These are phyloP conservation scores for Ornithoptera priamus DNA, from an alignment of 2,888 invertebrate species.

Conservation along the genomic window DNA sequence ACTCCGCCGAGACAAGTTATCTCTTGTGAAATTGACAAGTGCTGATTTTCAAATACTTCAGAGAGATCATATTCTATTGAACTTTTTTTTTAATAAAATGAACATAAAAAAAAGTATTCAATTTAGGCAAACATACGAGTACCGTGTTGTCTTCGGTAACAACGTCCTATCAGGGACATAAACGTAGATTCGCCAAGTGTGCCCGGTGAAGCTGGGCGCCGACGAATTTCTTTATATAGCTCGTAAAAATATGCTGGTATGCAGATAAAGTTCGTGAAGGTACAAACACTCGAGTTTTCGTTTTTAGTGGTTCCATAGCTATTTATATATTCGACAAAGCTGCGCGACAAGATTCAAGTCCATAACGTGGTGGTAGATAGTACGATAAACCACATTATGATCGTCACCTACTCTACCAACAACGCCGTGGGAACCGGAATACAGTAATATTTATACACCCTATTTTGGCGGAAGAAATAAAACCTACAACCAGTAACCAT, in stretches of 20 bases:
- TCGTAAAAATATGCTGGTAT: slow-evolving; percentile 22
- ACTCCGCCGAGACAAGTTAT: too few species aligned
- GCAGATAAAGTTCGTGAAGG: slow-evolving; percentile 3
- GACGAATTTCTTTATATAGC: slow-evolving; percentile 6
- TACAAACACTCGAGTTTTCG: slow-evolving; percentile 3
- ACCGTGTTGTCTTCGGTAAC: background rate
- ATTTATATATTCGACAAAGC: background rate
- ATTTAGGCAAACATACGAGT: background rate
- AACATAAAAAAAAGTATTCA: background rate
- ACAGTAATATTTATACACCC: too few species aligned
- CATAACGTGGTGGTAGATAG: too few species aligned
- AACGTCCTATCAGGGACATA: background rate
- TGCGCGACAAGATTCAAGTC: too few species aligned
- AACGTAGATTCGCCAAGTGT: slow-evolving; percentile 8
- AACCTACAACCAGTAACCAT: too few species aligned
- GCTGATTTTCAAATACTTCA: too few species aligned
- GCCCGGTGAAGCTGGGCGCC: background rate
- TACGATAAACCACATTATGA: background rate
- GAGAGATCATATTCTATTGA: too few species aligned
- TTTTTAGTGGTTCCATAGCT: background rate
- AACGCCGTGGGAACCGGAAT: too few species aligned
- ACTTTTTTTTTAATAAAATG: too few species aligned
- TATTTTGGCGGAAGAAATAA: too few species aligned
- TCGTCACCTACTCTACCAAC: background rate
- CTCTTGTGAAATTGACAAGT: too few species aligned